Conservation (phyloP, 1,140 invertebrate genomes). For the Bombus waltoni region DNA sequence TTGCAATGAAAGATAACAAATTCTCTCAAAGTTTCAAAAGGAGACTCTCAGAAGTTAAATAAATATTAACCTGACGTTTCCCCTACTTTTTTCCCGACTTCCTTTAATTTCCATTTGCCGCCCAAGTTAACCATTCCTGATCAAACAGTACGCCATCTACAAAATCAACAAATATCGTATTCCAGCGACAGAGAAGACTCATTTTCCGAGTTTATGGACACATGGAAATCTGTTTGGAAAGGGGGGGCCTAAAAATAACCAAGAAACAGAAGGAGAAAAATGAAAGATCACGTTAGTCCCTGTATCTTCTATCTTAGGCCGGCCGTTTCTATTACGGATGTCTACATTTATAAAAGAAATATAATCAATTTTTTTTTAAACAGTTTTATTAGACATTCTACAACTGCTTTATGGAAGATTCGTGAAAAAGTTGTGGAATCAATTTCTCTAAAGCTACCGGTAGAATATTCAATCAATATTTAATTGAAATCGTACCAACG, state of each 20-base stretch:
- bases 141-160: background rate
- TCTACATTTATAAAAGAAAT: too few relatives aligned
- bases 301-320: too few relatives aligned
- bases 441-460: too few relatives aligned
- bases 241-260: background rate
- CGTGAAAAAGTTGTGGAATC: too few relatives aligned
- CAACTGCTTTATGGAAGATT: too few relatives aligned
- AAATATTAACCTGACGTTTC: background rate
- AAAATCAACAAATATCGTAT: constrained; percentile 15
- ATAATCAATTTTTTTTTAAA: too few relatives aligned
- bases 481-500: too few relatives aligned
- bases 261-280: background rate
- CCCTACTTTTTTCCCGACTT: background rate
- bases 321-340: too few relatives aligned
- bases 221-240: background rate
- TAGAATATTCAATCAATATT: too few relatives aligned
- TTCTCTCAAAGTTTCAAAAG: background rate
- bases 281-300: background rate
- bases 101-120: background rate
- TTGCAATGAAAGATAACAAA: too few relatives aligned
- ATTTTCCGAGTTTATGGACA: too few relatives aligned
- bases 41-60: background rate
- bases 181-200: background rate
- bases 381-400: too few relatives aligned
- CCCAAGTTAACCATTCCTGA: background rate